These are phyloP conservation scores for Thymelicus acteon DNA, from an alignment of 2,888 invertebrate species.

Conservation along the genomic window DNA sequence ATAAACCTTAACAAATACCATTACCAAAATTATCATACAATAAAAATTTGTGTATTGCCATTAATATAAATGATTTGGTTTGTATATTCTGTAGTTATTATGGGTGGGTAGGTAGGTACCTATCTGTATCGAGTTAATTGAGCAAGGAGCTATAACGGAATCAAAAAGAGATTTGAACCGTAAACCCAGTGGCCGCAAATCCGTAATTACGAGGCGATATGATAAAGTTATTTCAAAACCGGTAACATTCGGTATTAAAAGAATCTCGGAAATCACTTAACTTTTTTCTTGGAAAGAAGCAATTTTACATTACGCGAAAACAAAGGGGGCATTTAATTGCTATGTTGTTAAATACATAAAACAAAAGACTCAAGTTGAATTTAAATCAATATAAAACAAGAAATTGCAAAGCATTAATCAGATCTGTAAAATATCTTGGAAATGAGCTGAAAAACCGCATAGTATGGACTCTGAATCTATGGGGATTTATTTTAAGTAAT, in stretches of 20 bases:
- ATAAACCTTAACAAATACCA: too few relatives aligned
- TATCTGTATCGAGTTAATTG: background rate
- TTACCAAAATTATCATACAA: too few relatives aligned
- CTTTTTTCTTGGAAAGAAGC: too few relatives aligned
- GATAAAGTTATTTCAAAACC: constrained; percentile 17
- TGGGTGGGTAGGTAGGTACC: too few relatives aligned
- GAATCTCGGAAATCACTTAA: constrained; percentile 1
- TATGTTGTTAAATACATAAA: background rate
- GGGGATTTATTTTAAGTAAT: too few relatives aligned
- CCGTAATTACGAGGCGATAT: constrained; percentile 15
- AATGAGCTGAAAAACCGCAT: too few relatives aligned
- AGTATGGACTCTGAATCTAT: too few relatives aligned
- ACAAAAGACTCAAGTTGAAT: background rate
- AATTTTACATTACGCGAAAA: too few relatives aligned
- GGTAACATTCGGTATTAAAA: constrained; percentile 2
- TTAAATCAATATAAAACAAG: too few relatives aligned
- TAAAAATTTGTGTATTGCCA: background rate
- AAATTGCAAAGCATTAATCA: too few relatives aligned
- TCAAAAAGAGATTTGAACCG: constrained; percentile 19
- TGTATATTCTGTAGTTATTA: background rate
- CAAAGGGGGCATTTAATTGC: too few relatives aligned
- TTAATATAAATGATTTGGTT: background rate
- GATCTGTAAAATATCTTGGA: too few relatives aligned
- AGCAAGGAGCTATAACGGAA: constrained; percentile 22
- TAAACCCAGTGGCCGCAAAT: constrained; percentile 30